These are phyloP conservation scores for Camelus dromedarius DNA, from an alignment of 2,113 vertebrate genomes.

Conservation along the genomic window DNA sequence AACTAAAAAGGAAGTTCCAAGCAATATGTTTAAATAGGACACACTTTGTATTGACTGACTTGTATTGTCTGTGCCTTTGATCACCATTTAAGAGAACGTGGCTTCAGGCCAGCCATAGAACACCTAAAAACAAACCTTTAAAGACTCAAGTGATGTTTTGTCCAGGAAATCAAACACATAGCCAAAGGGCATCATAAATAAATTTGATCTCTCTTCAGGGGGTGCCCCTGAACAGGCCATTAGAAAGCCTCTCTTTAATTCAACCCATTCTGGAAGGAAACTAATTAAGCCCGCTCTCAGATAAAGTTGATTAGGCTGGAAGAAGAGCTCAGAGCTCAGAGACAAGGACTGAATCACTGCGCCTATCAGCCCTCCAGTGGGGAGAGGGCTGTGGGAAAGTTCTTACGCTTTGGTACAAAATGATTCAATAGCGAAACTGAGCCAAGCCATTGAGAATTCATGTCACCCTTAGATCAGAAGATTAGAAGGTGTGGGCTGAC, in stretches of 20 bases:
- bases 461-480: background rate
- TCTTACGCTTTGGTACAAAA: background rate
- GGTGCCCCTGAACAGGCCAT: conserved; percentile 77
- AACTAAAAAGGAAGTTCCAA: conserved; percentile 72
- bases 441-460: background rate
- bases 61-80: conserved; percentile 79
- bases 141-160: conserved; percentile 79
- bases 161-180: conserved; percentile 84
- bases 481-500: background rate
- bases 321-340: conserved; percentile 72
- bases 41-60: conserved; percentile 75
- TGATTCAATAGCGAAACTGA: background rate
- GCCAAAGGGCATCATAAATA: conserved; percentile 87
- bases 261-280: conserved; percentile 54
- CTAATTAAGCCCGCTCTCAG: conserved; percentile 31
- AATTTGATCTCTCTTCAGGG: conserved; percentile 80
- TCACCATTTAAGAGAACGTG: conserved; percentile 73
- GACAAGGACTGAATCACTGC: conserved; percentile 45
- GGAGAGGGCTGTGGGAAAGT: background rate
- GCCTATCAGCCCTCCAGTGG: background rate
- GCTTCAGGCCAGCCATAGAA: conserved; percentile 84
- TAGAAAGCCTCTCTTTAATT: conserved; percentile 80
- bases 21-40: conserved; percentile 74
- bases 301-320: conserved; percentile 73
- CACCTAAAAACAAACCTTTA: conserved; percentile 80